Evolutionary conservation across 2,113 vertebrate species (phyloP).

Genomic region (Cryptotis parvus): DNA sequence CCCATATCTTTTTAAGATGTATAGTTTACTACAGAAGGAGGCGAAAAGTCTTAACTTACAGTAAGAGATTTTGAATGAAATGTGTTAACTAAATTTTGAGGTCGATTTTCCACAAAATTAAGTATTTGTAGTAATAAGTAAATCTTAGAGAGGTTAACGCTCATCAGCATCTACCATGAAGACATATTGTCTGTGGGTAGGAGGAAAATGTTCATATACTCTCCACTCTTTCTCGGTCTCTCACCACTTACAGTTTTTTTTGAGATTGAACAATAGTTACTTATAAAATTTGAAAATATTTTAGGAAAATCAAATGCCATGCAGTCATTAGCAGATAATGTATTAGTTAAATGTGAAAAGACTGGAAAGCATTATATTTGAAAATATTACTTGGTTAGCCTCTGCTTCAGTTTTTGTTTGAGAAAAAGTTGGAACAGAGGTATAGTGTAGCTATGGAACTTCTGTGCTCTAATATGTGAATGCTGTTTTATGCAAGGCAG

Average conservation of each 20-base stretch:
- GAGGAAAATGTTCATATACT: slow-evolving; percentile 32
- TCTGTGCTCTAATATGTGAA: slow-evolving; percentile 89
- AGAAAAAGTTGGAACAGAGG: slow-evolving; percentile 79
- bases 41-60: not conserved
- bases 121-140: slow-evolving; percentile 23
- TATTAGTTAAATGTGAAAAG: slow-evolving; percentile 67
- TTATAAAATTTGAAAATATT: slow-evolving; percentile 65
- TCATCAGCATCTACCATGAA: not conserved
- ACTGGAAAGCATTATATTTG: slow-evolving; percentile 71
- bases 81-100: slow-evolving; percentile 49
- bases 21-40: no score
- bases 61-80: slow-evolving; percentile 52
- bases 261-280: slow-evolving; percentile 57
- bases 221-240: not conserved
- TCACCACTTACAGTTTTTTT: slow-evolving; percentile 45
- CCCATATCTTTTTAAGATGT: no score
- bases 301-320: slow-evolving; percentile 51
- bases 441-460: slow-evolving; percentile 89
- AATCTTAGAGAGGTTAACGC: slow-evolving; percentile 46
- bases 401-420: slow-evolving; percentile 83
- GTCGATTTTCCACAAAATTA: slow-evolving; percentile 59
- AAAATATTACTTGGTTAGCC: slow-evolving; percentile 82
- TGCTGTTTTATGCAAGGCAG: slow-evolving; percentile 92
- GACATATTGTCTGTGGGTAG: not conserved
- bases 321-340: slow-evolving; percentile 57